Evolutionary conservation across 2,797 vertebrate species (phyloP).

Genomic region (Macropus fuliginosus): DNA sequence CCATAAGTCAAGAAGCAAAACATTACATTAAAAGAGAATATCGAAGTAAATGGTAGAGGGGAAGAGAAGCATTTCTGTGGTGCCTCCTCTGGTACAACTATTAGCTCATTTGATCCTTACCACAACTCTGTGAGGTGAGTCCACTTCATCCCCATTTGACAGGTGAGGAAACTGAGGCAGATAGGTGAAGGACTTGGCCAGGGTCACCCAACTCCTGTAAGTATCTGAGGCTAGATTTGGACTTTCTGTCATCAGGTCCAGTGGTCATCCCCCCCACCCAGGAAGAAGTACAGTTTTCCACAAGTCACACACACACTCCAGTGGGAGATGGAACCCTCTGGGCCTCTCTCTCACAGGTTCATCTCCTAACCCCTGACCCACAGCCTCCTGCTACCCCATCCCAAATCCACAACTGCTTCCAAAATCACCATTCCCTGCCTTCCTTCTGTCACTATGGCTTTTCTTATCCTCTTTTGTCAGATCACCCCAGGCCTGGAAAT

Average conservation of each 20-base stretch:
- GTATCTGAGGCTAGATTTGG: background rate
- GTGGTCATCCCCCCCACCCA: background rate
- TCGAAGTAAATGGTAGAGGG: background rate
- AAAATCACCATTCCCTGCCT: background rate
- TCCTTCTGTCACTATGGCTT: background rate
- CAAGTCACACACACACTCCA: too few species aligned
- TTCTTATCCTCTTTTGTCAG: background rate
- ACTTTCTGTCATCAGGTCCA: background rate
- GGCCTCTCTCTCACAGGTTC: background rate
- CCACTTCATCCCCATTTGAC: background rate
- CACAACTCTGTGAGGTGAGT: background rate
- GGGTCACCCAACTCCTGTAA: background rate
- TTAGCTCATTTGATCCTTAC: background rate
- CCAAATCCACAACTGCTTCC: background rate
- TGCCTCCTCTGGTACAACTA: background rate
- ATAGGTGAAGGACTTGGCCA: background rate
- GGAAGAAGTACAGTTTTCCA: background rate
- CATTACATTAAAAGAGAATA: background rate
- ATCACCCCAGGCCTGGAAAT: background rate
- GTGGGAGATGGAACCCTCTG: background rate
- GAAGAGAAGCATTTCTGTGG: background rate
- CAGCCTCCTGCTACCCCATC: too few species aligned
- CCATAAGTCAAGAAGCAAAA: background rate
- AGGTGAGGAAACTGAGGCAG: background rate
- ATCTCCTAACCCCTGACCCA: background rate